Conservation (phyloP, 2,113 vertebrate genomes). For the Pterocles orientalis region DNA sequence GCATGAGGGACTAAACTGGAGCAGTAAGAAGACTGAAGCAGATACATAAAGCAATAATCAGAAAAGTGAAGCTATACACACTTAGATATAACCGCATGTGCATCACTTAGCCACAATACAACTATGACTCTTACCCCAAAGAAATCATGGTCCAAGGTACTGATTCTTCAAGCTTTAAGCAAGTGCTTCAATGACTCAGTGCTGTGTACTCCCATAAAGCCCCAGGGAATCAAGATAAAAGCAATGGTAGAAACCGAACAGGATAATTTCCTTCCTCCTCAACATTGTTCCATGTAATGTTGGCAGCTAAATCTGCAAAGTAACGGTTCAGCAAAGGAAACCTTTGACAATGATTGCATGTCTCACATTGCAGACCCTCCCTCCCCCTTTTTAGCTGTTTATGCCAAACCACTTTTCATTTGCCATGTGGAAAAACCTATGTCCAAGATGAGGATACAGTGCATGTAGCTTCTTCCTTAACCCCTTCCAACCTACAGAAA, state of each 20-base stretch:
- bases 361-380: not conserved
- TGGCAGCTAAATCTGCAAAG: not conserved
- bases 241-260: not conserved
- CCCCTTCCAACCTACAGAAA: not conserved
- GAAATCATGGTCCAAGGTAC: not conserved
- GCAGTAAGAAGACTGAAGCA: not conserved
- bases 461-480: not conserved
- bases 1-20: not conserved
- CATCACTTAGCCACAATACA: not conserved
- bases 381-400: not conserved
- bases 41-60: not conserved
- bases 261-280: not conserved
- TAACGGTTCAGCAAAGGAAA: not conserved
- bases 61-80: not conserved
- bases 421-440: not conserved
- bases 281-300: not conserved
- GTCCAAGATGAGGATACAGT: not conserved
- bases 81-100: not conserved
- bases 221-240: not conserved
- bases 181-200: not conserved
- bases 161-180: not conserved
- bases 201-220: not conserved
- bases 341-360: not conserved
- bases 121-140: not conserved
- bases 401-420: not conserved